phyloP scores from a whole-genome alignment of 1,140 invertebrate species.

The Formica exsecta region DNA sequence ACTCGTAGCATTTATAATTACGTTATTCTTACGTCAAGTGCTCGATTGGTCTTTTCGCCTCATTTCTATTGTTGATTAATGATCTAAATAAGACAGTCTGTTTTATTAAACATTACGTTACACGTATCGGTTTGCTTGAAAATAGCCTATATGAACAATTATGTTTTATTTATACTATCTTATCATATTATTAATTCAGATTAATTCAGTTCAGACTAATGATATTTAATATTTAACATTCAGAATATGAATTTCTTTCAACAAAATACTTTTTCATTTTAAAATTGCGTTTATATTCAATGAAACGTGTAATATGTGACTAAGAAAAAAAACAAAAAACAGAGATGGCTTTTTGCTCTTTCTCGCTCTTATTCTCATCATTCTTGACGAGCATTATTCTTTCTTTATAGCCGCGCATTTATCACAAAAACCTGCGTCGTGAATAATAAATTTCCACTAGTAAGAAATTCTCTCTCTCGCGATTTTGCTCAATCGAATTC shows the following conservation, averaged over 20 bases:
- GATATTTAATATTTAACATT: not conserved
- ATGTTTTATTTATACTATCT: not conserved
- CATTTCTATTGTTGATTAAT: not conserved
- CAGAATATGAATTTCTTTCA: not conserved
- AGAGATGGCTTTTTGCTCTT: not conserved
- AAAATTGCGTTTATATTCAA: not conserved
- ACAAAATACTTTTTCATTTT: not conserved
- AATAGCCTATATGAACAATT: not conserved
- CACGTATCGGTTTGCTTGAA: not conserved
- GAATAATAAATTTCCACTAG: conserved; percentile 45
- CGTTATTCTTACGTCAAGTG: not conserved
- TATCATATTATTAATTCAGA: conserved; percentile 5
- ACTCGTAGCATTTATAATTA: not conserved
- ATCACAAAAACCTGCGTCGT: conserved; percentile 10
- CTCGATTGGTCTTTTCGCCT: not conserved
- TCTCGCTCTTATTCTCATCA: not conserved
- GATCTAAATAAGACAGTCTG: not conserved
- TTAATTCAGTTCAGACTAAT: not conserved
- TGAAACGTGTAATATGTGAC: not conserved
- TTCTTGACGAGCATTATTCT: conserved; percentile 20
- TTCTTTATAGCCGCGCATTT: conserved; percentile 31
- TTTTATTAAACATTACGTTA: conserved; percentile 2
- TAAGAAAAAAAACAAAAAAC: not conserved
- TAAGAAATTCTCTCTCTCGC: conserved; percentile 29
- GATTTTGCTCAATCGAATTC: conserved; percentile 50